phyloP scores from a whole-genome alignment of 2,113 vertebrate species.

The Tricholaema leucomelas region DNA sequence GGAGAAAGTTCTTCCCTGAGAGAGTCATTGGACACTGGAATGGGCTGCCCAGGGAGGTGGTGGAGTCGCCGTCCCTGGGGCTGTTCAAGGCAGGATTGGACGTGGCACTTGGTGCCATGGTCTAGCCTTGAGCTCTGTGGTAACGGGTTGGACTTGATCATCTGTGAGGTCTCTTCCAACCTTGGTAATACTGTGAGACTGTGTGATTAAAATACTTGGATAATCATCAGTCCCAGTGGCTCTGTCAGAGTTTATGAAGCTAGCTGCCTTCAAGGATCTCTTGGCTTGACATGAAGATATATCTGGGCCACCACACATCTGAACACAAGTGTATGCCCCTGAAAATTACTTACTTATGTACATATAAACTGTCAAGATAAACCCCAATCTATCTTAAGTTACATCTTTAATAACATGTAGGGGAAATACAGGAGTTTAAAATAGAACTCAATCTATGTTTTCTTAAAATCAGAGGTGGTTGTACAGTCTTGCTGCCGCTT shows the following conservation, averaged over 20 bases:
- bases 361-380: background rate
- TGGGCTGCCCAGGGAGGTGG: too few relatives aligned
- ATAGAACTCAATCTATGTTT: background rate
- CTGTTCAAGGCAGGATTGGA: too few relatives aligned
- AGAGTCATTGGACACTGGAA: too few relatives aligned
- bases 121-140: too few relatives aligned
- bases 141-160: too few relatives aligned
- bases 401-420: background rate
- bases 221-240: background rate
- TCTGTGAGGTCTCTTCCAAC: too few relatives aligned
- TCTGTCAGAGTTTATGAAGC: background rate
- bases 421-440: background rate
- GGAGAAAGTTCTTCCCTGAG: too few relatives aligned
- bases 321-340: background rate
- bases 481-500: background rate
- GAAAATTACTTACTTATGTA: background rate
- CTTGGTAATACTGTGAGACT: too few relatives aligned
- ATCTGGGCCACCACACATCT: background rate
- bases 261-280: background rate
- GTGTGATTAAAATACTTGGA: background rate
- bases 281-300: background rate
- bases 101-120: too few relatives aligned
- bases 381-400: background rate
- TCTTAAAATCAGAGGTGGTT: background rate
- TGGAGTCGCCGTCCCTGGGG: too few relatives aligned